Conservation (phyloP, 2,113 vertebrate genomes). For the Zonotrichia leucophrys region DNA sequence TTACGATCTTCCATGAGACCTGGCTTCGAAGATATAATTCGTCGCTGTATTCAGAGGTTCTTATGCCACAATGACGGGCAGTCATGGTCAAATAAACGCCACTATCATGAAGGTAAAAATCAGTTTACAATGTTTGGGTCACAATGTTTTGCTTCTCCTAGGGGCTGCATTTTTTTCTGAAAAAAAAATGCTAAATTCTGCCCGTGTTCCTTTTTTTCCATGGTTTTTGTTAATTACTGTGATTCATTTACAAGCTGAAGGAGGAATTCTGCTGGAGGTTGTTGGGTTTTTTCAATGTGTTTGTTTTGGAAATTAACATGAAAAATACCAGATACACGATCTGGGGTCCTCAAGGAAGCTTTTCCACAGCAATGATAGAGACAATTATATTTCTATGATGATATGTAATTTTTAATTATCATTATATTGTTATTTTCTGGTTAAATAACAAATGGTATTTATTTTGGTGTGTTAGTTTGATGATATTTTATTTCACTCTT, state of each 20-base stretch:
- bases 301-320: background rate
- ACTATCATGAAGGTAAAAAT: slow-evolving; percentile 91
- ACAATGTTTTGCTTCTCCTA: background rate
- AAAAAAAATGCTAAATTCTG: background rate
- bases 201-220: background rate
- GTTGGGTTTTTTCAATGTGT: background rate
- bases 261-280: background rate
- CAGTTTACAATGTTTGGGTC: background rate
- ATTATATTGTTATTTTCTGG: background rate
- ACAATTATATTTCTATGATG: background rate
- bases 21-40: slow-evolving; percentile 93
- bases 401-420: background rate
- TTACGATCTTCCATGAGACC: slow-evolving; percentile 93
- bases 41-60: slow-evolving; percentile 94
- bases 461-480: background rate
- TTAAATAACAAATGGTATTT: background rate
- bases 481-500: background rate
- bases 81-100: slow-evolving; percentile 92
- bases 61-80: slow-evolving; percentile 91
- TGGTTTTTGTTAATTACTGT: background rate
- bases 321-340: background rate
- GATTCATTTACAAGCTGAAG: background rate
- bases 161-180: background rate
- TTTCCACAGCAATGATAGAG: background rate
- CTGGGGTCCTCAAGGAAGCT: background rate